A percentile compares a stretch with the other conserved stretches of the same genome.
Evolutionary conservation across 1,140 invertebrate species (phyloP).

Genomic region (Hyles euphorbiae): DNA sequence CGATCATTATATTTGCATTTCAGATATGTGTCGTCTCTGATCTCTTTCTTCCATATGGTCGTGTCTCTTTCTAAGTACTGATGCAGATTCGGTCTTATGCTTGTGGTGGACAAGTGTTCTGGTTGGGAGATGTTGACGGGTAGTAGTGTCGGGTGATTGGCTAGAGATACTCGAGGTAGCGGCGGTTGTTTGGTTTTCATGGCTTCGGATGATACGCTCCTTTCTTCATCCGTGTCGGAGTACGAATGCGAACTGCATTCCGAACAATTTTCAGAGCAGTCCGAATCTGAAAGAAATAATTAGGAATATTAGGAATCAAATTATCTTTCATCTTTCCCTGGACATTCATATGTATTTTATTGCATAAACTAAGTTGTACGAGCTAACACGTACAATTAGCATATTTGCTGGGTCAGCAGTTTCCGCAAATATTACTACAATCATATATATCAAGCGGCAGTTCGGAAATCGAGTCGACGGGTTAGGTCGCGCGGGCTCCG

Average conservation of each 20-base stretch:
- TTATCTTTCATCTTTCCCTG: neutral
- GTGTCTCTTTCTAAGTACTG: conserved; percentile 63
- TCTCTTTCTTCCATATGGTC: conserved; percentile 54
- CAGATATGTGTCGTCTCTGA: conserved; percentile 38
- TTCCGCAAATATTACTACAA: too few relatives aligned
- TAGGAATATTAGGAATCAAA: conserved; percentile 1
- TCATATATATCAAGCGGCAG: too few relatives aligned
- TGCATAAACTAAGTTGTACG: too few relatives aligned
- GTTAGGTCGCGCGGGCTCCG: too few relatives aligned
- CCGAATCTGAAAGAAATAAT: conserved; percentile 46
- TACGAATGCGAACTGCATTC: conserved; percentile 50
- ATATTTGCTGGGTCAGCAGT: too few relatives aligned
- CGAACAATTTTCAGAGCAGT: conserved; percentile 61
- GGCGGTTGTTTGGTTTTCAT: conserved; percentile 45
- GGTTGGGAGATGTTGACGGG: conserved; percentile 48
- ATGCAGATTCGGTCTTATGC: conserved; percentile 61
- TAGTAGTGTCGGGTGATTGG: conserved; percentile 38
- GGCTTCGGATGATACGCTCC: conserved; percentile 30
- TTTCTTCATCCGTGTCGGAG: conserved; percentile 42
- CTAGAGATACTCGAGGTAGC: conserved; percentile 39
- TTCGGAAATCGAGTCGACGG: too few relatives aligned
- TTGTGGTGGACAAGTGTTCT: conserved; percentile 45
- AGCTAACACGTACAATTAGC: too few relatives aligned
- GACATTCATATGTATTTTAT: too few relatives aligned
- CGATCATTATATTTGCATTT: conserved; percentile 16